Base-by-base conservation (phyloP, 2,113 vertebrate genomes). In the Nothocercus nigrocapillus region DNA sequence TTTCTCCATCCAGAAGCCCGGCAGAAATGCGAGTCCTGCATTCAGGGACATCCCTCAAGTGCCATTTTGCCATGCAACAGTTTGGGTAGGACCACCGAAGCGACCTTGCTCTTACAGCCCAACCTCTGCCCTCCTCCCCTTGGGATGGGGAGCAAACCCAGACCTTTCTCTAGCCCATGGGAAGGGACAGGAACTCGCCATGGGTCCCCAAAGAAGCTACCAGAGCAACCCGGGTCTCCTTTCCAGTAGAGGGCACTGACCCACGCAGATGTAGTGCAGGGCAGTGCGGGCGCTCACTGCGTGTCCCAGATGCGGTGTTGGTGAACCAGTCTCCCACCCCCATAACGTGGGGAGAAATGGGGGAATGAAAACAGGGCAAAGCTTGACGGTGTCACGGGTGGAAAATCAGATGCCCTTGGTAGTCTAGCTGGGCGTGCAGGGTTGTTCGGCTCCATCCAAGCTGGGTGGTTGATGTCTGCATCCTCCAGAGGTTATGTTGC, bases 391-490 rank as follows among this genome's bases (percentile, higher is more conserved):
- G 34, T 38, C 53, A 64, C 51, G 25, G 16, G 17, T 79, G 69
- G 13, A 36, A 24, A 76, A 72, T 13, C 10, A 88, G 47, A 3
- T 7, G 0, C 30, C 0, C 3, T 74, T 59, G 15, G 18, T 45
- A 51, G 19, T 13, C 42, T 15, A 1, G 0, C 24, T 30, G 15
- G 49, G 22, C 13, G 22, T 24, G 13, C 38, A 15, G 67, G 9
- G 45, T 15, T 0, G 0, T 51, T 25, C n/a, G 5, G 11, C 1
- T 56, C 1, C 24, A 45, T n/a, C 4, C 7, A 34, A 36, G 59
- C 22, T 2, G 6, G 18, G 24, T 47, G 32, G 30, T 78, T 38
- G 9, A 0, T 53, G 34, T 64, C 53, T 30, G 32, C 15, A 1
- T 18, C 51, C 34, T 56, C 42, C 7, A 30, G 12, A 82, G 7